Evolutionary conservation across 2,888 invertebrate genomes (phyloP), one percentile per base, ranked within the genome.

Genomic region (Drosophila demipolita): DNA sequence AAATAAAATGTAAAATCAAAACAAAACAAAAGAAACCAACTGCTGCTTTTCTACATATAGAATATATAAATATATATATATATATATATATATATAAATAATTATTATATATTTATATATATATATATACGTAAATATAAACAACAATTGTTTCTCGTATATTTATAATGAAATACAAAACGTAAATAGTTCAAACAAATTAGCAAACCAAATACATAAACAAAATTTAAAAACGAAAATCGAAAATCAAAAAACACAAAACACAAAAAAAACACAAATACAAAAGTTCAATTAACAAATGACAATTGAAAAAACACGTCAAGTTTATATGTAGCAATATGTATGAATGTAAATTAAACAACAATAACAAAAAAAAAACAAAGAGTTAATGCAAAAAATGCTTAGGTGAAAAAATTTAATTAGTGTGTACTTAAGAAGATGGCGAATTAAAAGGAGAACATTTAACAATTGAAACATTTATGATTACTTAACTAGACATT

Each of bases 331-430:
- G 64, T 77, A 81, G 81, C 69, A 74, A 83, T 77, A 74, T 85
- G 79, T 84, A 85, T 84, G 80, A 83, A 85, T 85, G 88, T 87
- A 86, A 85, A 87, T 87, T 79, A 58, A 72, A 75, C 58, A 67
- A 50, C 48, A 66, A 67, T 38, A 76, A 73, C 59, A 73, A 72
- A 38, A 9, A 9, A 20, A 20, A 42, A 42, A 61, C 66, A 67
- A 66, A 73, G 86, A 81, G 87, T 86, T 91, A 82, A 89, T 86
- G 86, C 80, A 85, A 87, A 80, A 75, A 85, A 75, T 78, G 87
- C 87, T 87, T 87, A 87, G 87, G 87, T 88, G 87, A 87, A 88
- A 88, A 87, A 87, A 88, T 87, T 87, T 83, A 90, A 89, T 90
- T 91, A 90, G 88, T 90, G 66, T 82, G 89, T 87, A 87, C 81